Base-by-base conservation (phyloP, 1,140 invertebrate species). In the Ganaspis sp. region DNA sequence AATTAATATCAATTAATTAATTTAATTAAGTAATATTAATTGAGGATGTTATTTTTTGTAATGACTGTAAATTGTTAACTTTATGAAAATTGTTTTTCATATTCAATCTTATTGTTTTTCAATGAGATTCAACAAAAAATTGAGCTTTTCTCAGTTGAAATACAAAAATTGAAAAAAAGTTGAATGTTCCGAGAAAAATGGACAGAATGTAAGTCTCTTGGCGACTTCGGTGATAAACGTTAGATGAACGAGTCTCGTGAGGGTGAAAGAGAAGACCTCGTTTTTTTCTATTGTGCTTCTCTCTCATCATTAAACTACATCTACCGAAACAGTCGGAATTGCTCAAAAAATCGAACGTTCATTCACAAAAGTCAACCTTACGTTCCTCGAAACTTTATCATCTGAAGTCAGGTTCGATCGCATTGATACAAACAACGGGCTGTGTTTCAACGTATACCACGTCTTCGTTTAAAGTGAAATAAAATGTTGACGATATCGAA, bases 31-130 rank as follows among this genome's bases (percentile, higher is more conserved):
- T n/a, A n/a, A n/a, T n/a, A n/a, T n/a, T 34, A 34, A 49, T 49
- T 49, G 15, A 5, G 15, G 17, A 49, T 49, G 45, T 17, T 17
- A 49, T 49, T 17, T 49, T 49, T 49, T 49, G 15, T 49, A 49
- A 49, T 49, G n/a, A n/a, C n/a, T 58, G 23, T 58, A 58, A 58
- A 58, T 58, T 64, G 58, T 64, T 64, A 64, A 64, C 11, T 64
- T 21, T 64, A 64, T 64, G 58, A 64, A n/a, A 29, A 26, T n/a
- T 29, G 29, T 64, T 64, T 9, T 53, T n/a, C 12, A n/a, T 49
- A 17, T 49, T 6, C 17, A 53, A 53, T 5, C 29, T 34, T 53
- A n/a, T 53, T 19, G n/a, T 53, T 53, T 53, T 40, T 40, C 37
- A 9, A 40, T 40, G 12, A 40, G 11, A 6, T 40, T 40, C 38